These are phyloP conservation scores for Petrocephalus microphthalmus DNA, from an alignment of 2,113 vertebrate species.

Conservation along the genomic window DNA sequence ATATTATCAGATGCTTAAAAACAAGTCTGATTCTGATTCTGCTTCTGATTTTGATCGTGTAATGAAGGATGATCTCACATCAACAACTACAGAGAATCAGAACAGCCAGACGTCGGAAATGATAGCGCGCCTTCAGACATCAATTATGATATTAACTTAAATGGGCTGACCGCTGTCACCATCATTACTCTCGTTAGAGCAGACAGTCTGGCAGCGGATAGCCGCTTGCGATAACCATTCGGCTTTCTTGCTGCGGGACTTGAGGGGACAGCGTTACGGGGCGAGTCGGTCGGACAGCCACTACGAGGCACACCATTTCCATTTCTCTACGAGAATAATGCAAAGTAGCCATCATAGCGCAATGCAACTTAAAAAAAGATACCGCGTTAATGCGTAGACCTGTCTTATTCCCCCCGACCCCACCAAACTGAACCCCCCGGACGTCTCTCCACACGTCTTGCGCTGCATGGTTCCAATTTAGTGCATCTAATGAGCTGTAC, in stretches of 20 bases:
- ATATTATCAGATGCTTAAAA: background rate
- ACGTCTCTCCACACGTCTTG: slow-evolving; percentile 36
- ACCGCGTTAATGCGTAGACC: background rate
- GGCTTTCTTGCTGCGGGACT: background rate
- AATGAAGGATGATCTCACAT: background rate
- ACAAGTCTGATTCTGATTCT: background rate
- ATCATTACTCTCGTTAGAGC: background rate
- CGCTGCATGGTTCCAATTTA: slow-evolving; percentile 69
- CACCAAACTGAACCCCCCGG: slow-evolving; percentile 7
- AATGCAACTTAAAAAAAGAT: background rate
- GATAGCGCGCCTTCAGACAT: background rate
- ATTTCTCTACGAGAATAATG: background rate
- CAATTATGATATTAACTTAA: background rate
- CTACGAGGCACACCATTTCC: background rate
- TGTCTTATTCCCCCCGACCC: slow-evolving; percentile 1
- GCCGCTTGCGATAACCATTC: background rate
- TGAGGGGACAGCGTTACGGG: background rate
- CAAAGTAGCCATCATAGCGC: background rate
- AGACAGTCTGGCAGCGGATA: background rate
- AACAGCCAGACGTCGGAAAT: background rate
- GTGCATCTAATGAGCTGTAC: slow-evolving; percentile 68
- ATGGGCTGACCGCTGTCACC: background rate
- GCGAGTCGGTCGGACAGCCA: no score
- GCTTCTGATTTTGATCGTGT: background rate
- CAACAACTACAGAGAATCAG: background rate